phyloP scores from a whole-genome alignment of 2,888 invertebrate species.

The Rhamnusium bicolor region DNA sequence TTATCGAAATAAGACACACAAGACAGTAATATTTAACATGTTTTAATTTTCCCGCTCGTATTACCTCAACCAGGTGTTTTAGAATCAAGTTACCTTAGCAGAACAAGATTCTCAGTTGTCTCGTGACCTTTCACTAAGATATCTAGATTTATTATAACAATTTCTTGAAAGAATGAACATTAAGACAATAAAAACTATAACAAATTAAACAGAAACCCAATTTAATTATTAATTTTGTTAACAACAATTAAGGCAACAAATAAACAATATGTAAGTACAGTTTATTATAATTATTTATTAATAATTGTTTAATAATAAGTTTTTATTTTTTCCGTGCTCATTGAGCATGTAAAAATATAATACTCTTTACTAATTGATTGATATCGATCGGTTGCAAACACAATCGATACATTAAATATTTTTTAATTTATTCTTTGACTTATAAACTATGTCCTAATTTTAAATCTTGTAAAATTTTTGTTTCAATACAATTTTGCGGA shows the following conservation, averaged over 20 bases:
- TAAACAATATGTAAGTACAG: constrained; percentile 25
- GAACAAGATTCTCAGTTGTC: constrained; percentile 66
- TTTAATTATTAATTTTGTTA: background rate
- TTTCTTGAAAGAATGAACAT: constrained; percentile 44
- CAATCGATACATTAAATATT: background rate
- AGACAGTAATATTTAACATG: constrained; percentile 13
- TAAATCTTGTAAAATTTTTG: constrained; percentile 1
- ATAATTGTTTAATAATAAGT: background rate
- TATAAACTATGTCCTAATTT: background rate
- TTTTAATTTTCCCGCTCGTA: constrained; percentile 58
- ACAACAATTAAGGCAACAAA: background rate
- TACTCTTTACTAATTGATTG: background rate
- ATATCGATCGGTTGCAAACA: background rate
- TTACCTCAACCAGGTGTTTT: constrained; percentile 61
- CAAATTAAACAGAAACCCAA: constrained; percentile 12
- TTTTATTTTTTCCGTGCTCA: constrained; percentile 4
- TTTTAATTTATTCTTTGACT: background rate
- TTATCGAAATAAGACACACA: background rate
- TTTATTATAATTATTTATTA: constrained; percentile 9
- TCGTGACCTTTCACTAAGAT: constrained; percentile 65
- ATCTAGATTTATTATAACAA: constrained; percentile 47
- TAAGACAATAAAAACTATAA: constrained; percentile 24
- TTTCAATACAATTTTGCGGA: constrained; percentile 18
- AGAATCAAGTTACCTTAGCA: constrained; percentile 66
- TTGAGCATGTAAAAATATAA: background rate